Conservation (phyloP, 2,888 invertebrate species). For the Lithophane socia region DNA sequence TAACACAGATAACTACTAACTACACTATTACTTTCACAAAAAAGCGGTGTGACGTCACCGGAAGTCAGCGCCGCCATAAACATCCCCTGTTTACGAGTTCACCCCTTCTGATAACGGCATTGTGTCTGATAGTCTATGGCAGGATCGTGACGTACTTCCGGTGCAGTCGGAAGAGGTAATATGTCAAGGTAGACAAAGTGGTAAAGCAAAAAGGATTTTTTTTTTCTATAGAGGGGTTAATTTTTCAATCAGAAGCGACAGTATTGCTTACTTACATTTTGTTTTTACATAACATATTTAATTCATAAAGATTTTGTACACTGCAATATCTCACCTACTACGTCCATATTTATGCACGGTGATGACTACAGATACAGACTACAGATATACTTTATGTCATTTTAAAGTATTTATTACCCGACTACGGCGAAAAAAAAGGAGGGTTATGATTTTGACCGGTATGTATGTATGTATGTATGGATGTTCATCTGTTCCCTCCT, state of each 20-base stretch:
- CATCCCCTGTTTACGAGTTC: conserved; percentile 65
- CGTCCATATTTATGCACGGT: too few relatives aligned
- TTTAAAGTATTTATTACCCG: too few relatives aligned
- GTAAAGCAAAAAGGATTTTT: conserved; percentile 29
- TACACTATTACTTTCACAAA: conserved; percentile 58
- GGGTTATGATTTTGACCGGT: too few relatives aligned
- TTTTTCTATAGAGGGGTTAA: conserved; percentile 13
- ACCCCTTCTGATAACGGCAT: conserved; percentile 64
- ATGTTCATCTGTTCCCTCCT: too few relatives aligned
- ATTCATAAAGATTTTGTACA: background rate
- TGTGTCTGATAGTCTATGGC: conserved; percentile 62
- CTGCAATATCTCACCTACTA: background rate
- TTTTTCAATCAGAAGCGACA: conserved; percentile 3
- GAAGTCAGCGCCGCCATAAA: conserved; percentile 64
- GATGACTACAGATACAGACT: too few relatives aligned
- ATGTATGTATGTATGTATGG: too few relatives aligned
- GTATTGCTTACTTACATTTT: background rate
- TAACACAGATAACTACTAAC: conserved; percentile 46
- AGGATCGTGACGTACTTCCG: conserved; percentile 63
- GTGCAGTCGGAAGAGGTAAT: conserved; percentile 62
- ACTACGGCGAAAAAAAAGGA: too few relatives aligned
- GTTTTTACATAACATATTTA: background rate
- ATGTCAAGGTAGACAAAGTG: conserved; percentile 57
- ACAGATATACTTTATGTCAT: too few relatives aligned
- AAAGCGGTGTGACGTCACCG: conserved; percentile 57